These are phyloP conservation scores for Zingel zingel DNA, from an alignment of 2,113 vertebrate species.

Conservation along the genomic window DNA sequence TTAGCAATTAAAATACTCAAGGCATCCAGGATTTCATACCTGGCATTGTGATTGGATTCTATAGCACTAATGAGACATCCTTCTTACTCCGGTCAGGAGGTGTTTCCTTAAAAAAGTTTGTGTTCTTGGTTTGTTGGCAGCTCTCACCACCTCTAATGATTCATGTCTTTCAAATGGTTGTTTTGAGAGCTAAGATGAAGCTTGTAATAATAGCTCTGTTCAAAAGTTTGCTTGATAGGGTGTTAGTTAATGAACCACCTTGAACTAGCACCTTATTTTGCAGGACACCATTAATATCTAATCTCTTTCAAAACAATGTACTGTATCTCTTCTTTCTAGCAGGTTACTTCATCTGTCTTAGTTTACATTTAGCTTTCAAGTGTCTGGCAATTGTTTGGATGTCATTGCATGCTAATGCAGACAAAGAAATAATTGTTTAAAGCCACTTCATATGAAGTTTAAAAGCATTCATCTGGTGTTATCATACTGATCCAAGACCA, in stretches of 20 bases:
- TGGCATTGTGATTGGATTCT: slow-evolving; percentile 45
- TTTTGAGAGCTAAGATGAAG: slow-evolving; percentile 17
- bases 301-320: background rate
- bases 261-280: background rate
- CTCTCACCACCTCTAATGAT: slow-evolving; percentile 39
- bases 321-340: background rate
- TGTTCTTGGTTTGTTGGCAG: slow-evolving; percentile 36
- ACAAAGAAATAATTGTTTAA: slow-evolving; percentile 23
- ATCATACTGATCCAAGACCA: slow-evolving; percentile 38
- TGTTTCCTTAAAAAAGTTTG: slow-evolving; percentile 37
- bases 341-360: background rate
- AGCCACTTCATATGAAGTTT: slow-evolving; percentile 41
- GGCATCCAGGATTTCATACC: slow-evolving; percentile 36
- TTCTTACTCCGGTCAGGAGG: slow-evolving; percentile 22
- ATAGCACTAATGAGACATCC: slow-evolving; percentile 53
- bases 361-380: slow-evolving; percentile 31
- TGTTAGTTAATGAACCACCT: background rate
- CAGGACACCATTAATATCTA: background rate
- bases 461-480: slow-evolving; percentile 50
- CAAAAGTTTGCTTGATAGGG: background rate
- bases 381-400: slow-evolving; percentile 39
- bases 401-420: slow-evolving; percentile 49
- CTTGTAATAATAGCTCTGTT: slow-evolving; percentile 15
- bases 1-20: slow-evolving; percentile 52
- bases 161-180: slow-evolving; percentile 31